Evolutionary conservation across 2,797 vertebrate genomes (phyloP).

Genomic region (Vespertilio murinus): DNA sequence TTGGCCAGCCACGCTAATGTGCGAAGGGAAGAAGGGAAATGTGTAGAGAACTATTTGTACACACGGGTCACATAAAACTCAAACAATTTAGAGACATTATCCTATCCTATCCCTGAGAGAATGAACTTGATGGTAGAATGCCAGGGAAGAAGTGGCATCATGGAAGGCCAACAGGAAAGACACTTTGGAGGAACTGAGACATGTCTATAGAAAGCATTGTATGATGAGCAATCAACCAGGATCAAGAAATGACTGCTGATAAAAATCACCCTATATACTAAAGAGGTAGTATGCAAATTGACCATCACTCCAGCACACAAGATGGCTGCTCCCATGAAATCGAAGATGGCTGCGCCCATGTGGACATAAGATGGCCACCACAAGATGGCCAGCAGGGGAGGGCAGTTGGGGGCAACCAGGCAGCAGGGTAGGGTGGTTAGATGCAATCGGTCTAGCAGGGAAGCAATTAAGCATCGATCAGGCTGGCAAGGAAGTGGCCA

Average conservation of each 20-base stretch:
- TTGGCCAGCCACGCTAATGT: not conserved
- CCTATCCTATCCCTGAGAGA: not conserved
- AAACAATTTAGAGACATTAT: not conserved
- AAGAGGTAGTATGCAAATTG: too few species aligned
- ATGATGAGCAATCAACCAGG: too few species aligned
- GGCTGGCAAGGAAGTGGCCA: too few species aligned
- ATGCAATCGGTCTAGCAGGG: too few species aligned
- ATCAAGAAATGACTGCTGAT: not conserved
- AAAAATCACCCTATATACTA: not conserved
- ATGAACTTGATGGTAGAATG: not conserved
- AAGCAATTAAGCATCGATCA: too few species aligned
- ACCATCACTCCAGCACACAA: too few species aligned
- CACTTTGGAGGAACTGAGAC: not conserved
- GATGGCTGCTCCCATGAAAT: too few species aligned
- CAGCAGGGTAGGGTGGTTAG: too few species aligned
- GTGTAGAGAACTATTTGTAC: not conserved
- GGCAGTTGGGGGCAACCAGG: too few species aligned
- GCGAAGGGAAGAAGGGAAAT: not conserved
- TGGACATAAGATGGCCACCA: too few species aligned
- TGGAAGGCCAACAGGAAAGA: not conserved
- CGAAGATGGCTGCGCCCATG: too few species aligned
- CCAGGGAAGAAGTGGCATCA: not conserved
- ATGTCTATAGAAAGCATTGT: not conserved
- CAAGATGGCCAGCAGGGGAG: too few species aligned
- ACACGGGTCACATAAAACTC: not conserved